Evolutionary conservation across 2,113 vertebrate species (phyloP).

Genomic region (Prietella phreatophila): DNA sequence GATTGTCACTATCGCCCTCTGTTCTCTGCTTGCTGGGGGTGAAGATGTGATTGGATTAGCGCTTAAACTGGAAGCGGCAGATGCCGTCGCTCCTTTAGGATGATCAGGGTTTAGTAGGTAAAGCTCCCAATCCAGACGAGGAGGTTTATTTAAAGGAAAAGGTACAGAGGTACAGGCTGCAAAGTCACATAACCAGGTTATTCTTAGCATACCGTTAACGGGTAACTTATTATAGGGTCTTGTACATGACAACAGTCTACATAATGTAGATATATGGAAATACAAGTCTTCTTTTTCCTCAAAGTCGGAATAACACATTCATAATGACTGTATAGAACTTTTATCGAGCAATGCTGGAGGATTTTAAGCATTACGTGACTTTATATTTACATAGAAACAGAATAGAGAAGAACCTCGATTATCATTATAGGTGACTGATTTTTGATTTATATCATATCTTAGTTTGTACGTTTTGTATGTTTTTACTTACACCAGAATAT

Average conservation of each 20-base stretch:
- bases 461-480: background rate
- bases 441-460: background rate
- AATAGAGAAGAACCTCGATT: background rate
- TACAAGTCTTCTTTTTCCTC: background rate
- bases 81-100: slow-evolving; percentile 54
- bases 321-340: background rate
- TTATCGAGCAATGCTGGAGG: background rate
- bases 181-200: background rate
- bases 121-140: slow-evolving; percentile 40
- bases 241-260: background rate
- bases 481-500: background rate
- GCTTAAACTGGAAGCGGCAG: slow-evolving; percentile 59
- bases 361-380: background rate
- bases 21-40: slow-evolving; percentile 33
- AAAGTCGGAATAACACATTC: background rate
- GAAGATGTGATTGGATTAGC: slow-evolving; percentile 65
- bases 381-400: background rate
- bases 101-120: slow-evolving; percentile 60
- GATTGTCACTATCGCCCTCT: slow-evolving; percentile 23
- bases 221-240: background rate
- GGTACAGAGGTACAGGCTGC: background rate
- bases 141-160: slow-evolving; percentile 49
- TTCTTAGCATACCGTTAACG: background rate
- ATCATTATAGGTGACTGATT: background rate
- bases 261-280: background rate